Base-by-base conservation (phyloP, 2,888 invertebrate species). In the Mycalesis mineus region DNA sequence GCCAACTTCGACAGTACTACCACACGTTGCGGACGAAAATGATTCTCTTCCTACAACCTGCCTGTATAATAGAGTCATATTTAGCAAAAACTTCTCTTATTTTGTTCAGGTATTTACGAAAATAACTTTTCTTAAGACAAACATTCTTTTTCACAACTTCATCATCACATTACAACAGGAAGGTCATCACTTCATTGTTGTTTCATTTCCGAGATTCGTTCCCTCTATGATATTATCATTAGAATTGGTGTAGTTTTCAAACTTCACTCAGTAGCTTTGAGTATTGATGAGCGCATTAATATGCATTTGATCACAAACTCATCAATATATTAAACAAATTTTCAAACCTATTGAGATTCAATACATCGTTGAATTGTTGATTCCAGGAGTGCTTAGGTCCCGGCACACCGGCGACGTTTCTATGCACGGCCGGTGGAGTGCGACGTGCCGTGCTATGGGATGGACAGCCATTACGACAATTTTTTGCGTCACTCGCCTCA, bases 381-480 rank as follows among this genome's bases (percentile, higher is more conserved):
- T 84, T 93, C 29, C 90, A 95, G 84, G 95, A 96, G 74, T 98
- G 98, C 80, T 86, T 96, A 65, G 97, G 95, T 14, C 95, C 95
- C 0, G 93, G 93, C 45, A 91, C 94, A 8, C 95, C 95, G 0
- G 92, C 92, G 11, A 91, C 91, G 33, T 92, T 93, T 75, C 84
- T 95, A 57, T 92, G 93, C 61, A 90, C 92, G 55, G 91, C 92
- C 13, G 75, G 86, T 54, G 94, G 94, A 63, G 83, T 81, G 49
- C 91, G 93, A 63, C 87, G 93, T 44, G 89, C 90, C 11, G 91
- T 94, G 47, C 83, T 96, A 55, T 94, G 95, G 82, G 92, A 93
- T 65, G 95, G 95, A 22, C 89, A 91, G 28, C 91, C 89, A 28
- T 84, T 96, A 57, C 84, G 93, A 11, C 90, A 91, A 59, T 91